Evolutionary conservation across 92 coral and sea anemone genomes (phyloP).

Genomic region (Parazoanthus darwini): DNA sequence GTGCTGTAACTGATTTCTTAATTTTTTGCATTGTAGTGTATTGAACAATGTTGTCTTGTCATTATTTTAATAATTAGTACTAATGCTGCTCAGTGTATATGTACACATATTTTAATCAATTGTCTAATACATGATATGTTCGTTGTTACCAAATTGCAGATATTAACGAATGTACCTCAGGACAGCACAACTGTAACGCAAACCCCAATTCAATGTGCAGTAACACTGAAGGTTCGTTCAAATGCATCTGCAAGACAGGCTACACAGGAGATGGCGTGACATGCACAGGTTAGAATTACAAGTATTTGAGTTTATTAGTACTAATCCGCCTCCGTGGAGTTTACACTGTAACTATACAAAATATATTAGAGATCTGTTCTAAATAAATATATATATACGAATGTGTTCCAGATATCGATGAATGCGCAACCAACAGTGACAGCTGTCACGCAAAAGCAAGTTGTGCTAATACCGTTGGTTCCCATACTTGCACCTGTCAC

Average conservation of each 20-base stretch:
- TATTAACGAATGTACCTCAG: not conserved
- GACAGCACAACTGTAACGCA: not conserved
- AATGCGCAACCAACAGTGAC: not conserved
- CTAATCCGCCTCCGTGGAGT: not conserved
- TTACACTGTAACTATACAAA: not conserved
- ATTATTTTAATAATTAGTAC: too few relatives aligned
- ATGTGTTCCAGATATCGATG: not conserved
- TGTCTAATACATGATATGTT: too few relatives aligned
- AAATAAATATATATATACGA: not conserved
- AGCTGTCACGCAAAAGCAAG: not conserved
- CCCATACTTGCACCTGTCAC: not conserved
- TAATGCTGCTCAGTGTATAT: too few relatives aligned
- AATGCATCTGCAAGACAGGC: not conserved
- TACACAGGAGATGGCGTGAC: conserved; percentile 6
- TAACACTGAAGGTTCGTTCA: not conserved
- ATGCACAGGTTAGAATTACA: not conserved
- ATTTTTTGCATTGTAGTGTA: too few relatives aligned
- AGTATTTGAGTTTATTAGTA: too few relatives aligned
- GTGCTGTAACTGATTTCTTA: too few relatives aligned
- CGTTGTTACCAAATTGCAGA: not conserved
- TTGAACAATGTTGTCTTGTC: too few relatives aligned
- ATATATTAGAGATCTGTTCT: not conserved
- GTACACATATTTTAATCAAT: too few relatives aligned
- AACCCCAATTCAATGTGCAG: not conserved
- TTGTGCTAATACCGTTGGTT: not conserved